phyloP scores from a whole-genome alignment of 53 echinoderm and acorn worm species.

The Hippasteria phrygiana region DNA sequence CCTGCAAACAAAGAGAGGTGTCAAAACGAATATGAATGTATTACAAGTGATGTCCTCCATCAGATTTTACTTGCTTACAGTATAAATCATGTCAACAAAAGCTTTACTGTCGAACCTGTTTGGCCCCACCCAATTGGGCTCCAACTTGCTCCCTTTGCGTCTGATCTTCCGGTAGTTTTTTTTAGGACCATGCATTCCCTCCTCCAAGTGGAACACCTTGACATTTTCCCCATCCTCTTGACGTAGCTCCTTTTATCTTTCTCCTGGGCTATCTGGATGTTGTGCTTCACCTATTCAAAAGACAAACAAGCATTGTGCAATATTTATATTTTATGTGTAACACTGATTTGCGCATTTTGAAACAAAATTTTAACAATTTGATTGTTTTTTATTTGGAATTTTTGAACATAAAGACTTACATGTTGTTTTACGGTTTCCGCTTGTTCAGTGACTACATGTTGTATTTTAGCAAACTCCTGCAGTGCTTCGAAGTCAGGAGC shows the following conservation, averaged over 20 bases:
- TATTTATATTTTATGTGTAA: background rate
- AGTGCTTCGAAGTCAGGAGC: background rate
- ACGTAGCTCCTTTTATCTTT: slow-evolving; percentile 7
- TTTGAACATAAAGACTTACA: no score
- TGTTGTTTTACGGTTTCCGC: background rate
- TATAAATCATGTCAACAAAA: background rate
- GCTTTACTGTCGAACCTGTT: background rate
- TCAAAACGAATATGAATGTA: background rate
- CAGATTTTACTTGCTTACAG: background rate
- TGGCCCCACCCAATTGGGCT: slow-evolving; percentile 23
- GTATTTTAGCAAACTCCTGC: background rate
- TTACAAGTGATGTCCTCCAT: background rate
- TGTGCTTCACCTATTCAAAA: background rate
- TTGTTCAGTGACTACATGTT: slow-evolving; percentile 13
- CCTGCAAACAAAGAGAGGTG: background rate
- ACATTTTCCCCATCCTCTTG: background rate
- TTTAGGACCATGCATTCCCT: background rate
- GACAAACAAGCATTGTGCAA: background rate
- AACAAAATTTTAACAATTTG: no score
- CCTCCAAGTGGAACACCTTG: slow-evolving; percentile 1
- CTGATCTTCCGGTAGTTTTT: background rate
- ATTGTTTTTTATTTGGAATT: no score
- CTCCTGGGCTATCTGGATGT: slow-evolving; percentile 9
- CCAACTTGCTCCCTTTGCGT: background rate
- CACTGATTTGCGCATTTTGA: background rate